phyloP scores from a whole-genome alignment of 2,888 invertebrate species.

The Amorpha juglandis region DNA sequence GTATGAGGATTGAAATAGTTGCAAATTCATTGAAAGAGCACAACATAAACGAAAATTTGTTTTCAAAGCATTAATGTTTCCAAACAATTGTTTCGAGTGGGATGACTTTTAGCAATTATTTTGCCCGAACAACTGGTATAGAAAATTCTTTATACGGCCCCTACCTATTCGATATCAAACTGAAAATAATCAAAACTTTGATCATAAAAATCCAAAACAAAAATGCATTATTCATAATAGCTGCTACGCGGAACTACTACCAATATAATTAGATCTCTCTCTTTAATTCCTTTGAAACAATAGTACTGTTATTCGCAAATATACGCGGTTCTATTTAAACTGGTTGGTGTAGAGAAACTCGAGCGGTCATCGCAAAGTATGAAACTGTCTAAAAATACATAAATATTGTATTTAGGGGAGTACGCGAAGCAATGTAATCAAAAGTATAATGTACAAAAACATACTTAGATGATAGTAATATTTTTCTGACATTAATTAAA shows the following conservation, averaged over 20 bases:
- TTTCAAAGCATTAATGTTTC: background rate
- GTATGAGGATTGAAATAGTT: background rate
- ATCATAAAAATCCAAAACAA: constrained; percentile 85
- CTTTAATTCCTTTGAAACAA: constrained; percentile 44
- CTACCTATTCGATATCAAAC: constrained; percentile 75
- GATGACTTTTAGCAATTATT: constrained; percentile 63
- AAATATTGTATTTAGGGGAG: constrained; percentile 77
- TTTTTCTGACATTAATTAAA: background rate
- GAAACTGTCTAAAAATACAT: constrained; percentile 81
- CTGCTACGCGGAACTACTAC: constrained; percentile 67
- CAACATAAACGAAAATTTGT: background rate
- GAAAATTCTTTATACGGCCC: constrained; percentile 22
- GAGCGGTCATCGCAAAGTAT: constrained; percentile 76
- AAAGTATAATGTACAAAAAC: constrained; percentile 25
- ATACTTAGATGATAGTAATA: background rate
- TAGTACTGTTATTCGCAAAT: constrained; percentile 50
- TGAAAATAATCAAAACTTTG: constrained; percentile 85
- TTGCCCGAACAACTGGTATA: constrained; percentile 42
- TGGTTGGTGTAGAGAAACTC: constrained; percentile 62
- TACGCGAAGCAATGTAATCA: constrained; percentile 44
- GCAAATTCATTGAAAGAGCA: too few relatives aligned
- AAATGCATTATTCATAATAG: constrained; percentile 84
- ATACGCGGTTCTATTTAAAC: constrained; percentile 56
- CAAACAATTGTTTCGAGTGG: background rate
- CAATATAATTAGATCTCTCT: constrained; percentile 56